phyloP scores from a whole-genome alignment of 2,797 vertebrate species.

The Molossus molossus region DNA sequence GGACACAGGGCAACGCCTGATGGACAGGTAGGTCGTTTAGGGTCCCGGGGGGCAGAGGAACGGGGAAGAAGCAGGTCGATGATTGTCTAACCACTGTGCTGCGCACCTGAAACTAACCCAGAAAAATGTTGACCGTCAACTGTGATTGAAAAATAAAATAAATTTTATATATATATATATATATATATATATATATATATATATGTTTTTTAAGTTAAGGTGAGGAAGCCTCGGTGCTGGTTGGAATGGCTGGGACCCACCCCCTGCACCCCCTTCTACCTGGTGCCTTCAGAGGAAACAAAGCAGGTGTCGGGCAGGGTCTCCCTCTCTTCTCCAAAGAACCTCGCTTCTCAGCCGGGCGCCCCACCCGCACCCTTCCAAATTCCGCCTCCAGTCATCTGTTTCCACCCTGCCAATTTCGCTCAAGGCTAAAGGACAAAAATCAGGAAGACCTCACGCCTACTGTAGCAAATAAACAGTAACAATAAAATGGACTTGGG shows the following conservation, averaged over 20 bases:
- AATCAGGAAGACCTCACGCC: neutral
- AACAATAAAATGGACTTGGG: neutral
- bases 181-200: too few relatives aligned
- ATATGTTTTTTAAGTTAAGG: neutral
- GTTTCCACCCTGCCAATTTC: neutral
- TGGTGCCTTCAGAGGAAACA: neutral
- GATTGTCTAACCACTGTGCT: neutral
- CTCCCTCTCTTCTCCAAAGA: neutral
- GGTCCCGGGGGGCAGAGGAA: neutral
- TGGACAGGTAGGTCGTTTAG: neutral
- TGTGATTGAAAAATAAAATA: neutral
- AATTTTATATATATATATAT: too few relatives aligned
- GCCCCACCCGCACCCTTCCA: neutral
- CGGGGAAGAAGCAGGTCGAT: neutral
- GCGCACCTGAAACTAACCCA: accelerated
- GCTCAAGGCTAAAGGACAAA: slow-evolving; percentile 58
- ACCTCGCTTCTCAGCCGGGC: neutral
- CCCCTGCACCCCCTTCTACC: neutral
- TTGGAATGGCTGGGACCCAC: neutral
- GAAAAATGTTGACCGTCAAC: accelerated
- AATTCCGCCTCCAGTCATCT: neutral
- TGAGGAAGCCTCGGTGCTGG: neutral
- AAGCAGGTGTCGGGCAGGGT: neutral
- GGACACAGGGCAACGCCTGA: neutral
- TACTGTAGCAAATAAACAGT: neutral